A percentile compares a stretch with the other conserved stretches of the same genome.
Conservation (phyloP, 2,797 vertebrate genomes). For the Scleropages formosus region DNA sequence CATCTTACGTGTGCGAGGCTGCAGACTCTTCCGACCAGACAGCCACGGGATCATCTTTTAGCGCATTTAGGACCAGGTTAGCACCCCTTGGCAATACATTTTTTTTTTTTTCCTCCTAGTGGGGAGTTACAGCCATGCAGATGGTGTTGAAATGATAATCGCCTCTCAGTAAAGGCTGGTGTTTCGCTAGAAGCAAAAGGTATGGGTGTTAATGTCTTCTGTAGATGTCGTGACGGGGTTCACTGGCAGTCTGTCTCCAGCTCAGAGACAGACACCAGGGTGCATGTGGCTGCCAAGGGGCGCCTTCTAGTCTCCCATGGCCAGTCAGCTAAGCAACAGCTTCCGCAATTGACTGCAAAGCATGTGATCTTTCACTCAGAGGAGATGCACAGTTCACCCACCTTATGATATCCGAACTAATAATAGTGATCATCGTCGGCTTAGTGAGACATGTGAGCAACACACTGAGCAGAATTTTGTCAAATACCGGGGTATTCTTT, state of each 20-base stretch:
- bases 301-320: neutral
- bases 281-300: neutral
- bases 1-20: constrained; percentile 36
- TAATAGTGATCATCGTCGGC: no score
- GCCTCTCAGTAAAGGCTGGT: neutral
- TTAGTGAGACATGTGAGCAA: neutral
- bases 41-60: constrained; percentile 29
- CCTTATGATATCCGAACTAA: no score
- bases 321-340: neutral
- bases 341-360: neutral
- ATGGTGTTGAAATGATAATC: neutral
- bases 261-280: neutral
- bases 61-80: constrained; percentile 25
- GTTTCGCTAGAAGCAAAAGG: neutral
- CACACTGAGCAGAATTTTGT: no score
- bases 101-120: neutral
- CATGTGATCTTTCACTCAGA: constrained; percentile 28
- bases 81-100: constrained; percentile 34
- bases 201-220: neutral
- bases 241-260: neutral
- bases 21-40: neutral
- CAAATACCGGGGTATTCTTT: no score
- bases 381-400: constrained; percentile 20
- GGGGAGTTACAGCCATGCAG: neutral
- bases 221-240: neutral